Evolutionary conservation across 2,113 vertebrate species (phyloP).

Genomic region (Crotalus tigris): DNA sequence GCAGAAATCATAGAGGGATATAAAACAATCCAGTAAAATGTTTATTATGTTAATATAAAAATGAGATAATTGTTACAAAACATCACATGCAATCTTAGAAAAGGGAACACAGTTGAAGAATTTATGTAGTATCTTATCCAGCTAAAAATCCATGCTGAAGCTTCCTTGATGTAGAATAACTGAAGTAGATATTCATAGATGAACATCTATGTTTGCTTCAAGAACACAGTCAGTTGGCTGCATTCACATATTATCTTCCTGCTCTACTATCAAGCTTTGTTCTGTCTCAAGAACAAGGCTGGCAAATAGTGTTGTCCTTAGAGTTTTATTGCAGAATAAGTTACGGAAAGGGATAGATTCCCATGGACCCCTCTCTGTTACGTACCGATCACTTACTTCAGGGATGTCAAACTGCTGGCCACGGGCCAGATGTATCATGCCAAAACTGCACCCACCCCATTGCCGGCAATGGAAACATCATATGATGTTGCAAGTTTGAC

Average conservation of each 20-base stretch:
- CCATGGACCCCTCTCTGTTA: neutral
- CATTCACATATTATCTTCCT: neutral
- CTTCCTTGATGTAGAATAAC: neutral
- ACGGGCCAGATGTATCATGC: too few species aligned
- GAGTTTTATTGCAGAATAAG: neutral
- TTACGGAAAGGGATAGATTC: neutral
- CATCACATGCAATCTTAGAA: neutral
- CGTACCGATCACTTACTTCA: neutral
- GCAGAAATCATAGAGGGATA: neutral
- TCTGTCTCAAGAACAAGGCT: neutral
- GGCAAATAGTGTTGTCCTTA: neutral
- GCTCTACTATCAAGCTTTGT: neutral
- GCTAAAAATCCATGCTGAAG: neutral
- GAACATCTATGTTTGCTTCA: neutral
- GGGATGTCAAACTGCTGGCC: too few species aligned
- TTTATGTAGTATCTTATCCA: neutral
- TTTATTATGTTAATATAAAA: neutral
- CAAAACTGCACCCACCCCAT: too few species aligned
- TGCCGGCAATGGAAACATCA: too few species aligned
- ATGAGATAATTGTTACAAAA: neutral
- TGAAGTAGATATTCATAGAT: neutral
- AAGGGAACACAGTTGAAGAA: neutral
- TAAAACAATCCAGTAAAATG: neutral
- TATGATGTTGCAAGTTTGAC: too few species aligned
- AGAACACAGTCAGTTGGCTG: neutral